Conservation (phyloP, 2,113 vertebrate genomes). For the Actenoides lindsayi region DNA sequence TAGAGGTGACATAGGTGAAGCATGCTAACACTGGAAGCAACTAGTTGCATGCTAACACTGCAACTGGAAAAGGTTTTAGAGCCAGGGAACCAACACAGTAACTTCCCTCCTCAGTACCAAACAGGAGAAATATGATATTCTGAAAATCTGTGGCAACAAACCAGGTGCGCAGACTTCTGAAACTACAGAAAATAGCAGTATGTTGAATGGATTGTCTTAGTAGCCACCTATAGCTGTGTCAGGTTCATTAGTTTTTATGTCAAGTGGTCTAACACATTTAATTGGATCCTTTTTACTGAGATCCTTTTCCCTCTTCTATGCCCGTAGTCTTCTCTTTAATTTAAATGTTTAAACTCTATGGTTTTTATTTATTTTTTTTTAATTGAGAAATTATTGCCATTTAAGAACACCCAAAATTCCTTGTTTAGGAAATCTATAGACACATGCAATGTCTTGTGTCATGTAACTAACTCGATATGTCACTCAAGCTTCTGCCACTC, state of each 20-base stretch:
- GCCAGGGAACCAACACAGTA: not conserved
- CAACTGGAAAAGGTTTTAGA: not conserved
- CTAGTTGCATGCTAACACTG: not conserved
- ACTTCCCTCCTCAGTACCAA: not conserved
- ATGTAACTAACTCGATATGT: not conserved
- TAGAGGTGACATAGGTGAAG: not conserved
- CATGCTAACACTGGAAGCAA: not conserved
- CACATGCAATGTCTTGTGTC: not conserved
- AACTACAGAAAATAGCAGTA: not conserved
- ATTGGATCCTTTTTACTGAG: not conserved
- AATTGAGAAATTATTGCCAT: not conserved
- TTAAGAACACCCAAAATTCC: not conserved
- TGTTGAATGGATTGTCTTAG: not conserved
- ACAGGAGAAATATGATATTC: not conserved
- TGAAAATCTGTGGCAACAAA: not conserved
- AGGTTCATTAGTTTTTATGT: not conserved
- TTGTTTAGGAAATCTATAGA: not conserved
- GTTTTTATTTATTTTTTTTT: too few species aligned
- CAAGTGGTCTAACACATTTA: not conserved
- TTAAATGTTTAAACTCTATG: not conserved
- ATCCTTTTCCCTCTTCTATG: not conserved
- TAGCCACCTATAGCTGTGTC: not conserved
- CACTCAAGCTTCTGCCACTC: not conserved
- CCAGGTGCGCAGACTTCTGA: not conserved
- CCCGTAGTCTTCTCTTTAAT: not conserved